Base-by-base conservation (phyloP, 2,888 invertebrate genomes). In the Cryptocheilus praepositus region DNA sequence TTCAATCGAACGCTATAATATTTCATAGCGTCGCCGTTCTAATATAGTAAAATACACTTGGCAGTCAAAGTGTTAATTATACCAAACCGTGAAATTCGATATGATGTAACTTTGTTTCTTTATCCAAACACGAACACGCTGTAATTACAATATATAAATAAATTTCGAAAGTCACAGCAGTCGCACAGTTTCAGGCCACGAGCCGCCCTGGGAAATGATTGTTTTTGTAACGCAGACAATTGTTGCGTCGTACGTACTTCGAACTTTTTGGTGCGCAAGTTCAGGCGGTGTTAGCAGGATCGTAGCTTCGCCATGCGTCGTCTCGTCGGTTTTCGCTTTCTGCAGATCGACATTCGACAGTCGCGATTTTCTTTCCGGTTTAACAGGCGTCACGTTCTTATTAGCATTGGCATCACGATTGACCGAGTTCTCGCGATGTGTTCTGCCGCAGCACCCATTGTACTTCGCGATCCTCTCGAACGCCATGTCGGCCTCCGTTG, bases 401-500 rank as follows among this genome's bases (percentile, higher is more conserved):
- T 61, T 61, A 18, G 59, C 36, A 11, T 8, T 57, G 16, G 36
- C 16, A 2, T 60, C 21, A 57, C 76, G 73, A 25, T 62, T 58
- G 22, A 63, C 65, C 36, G 62, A 53, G n/a, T 63, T 67, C 54
- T 71, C 66, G 16, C 69, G 65, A 16, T 67, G 70, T 51, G 64
- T 71, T 44, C 70, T 71, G 3, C 57, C 56, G 58, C 86, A 85
- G 55, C 85, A 86, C 2, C 75, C 68, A 61, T 89, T 89, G 60
- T 83, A 86, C 60, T 82, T 84, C 0, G 84, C 81, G 22, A 89
- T 86, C 65, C 81, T 83, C 59, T 83, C 80, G 21, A 88, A 62
- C 5, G 85, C 77, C 60, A 81, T 81, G n/a, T 88, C 84, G 15
- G 89, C 88, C 67, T 89, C 86, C 13, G 79, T 83, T 46, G 76